Conservation (phyloP, 2,888 invertebrate genomes). For the Linnaemya tessellans region DNA sequence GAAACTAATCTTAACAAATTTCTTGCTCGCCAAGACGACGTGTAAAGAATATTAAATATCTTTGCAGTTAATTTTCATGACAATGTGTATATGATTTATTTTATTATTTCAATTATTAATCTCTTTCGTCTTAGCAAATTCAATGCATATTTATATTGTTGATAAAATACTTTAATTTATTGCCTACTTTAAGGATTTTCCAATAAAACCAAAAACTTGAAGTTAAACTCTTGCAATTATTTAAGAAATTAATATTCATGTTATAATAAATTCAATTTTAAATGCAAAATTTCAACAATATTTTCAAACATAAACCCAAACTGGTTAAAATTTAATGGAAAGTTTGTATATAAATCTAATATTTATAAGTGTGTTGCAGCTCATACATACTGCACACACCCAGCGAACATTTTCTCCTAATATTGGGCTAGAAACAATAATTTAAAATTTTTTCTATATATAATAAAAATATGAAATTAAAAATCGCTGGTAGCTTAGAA, state of each 20-base stretch:
- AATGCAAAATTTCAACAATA: constrained; percentile 1
- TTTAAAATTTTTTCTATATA: no score
- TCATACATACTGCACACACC: not conserved
- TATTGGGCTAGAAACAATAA: no score
- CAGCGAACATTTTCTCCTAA: no score
- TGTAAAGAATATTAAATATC: no score
- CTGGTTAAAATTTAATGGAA: not conserved
- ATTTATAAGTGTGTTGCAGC: not conserved
- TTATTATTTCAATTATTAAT: no score
- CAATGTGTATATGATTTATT: no score
- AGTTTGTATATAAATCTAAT: not conserved
- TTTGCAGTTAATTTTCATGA: no score
- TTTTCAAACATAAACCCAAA: not conserved
- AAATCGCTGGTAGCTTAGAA: no score
- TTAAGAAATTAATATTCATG: not conserved
- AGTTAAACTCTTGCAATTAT: not conserved
- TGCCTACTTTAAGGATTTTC: constrained; percentile 16
- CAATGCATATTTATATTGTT: not conserved
- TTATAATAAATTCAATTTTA: constrained; percentile 25
- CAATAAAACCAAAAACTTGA: not conserved
- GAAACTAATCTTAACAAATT: no score
- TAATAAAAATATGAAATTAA: no score
- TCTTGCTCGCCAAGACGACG: no score
- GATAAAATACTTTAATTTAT: not conserved
- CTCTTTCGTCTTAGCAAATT: no score